A percentile compares a stretch with the other conserved stretches of the same genome.
phyloP scores from a whole-genome alignment of 2,888 invertebrate species.

The Athalia cordata region DNA sequence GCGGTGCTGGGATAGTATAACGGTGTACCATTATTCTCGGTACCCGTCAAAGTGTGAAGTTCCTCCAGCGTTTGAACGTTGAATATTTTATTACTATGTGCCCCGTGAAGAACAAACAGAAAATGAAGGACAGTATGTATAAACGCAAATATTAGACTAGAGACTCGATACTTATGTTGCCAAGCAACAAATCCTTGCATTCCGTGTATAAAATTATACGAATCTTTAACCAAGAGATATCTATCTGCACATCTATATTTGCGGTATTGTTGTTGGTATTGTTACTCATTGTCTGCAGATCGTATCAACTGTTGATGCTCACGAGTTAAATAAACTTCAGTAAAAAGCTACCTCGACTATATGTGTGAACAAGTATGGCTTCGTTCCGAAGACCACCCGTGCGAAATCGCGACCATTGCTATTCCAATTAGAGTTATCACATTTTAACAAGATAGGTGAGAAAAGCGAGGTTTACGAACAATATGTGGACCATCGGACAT shows the following conservation, averaged over 20 bases:
- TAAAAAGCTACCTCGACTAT: constrained; percentile 22
- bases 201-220: not conserved
- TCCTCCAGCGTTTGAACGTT: not conserved
- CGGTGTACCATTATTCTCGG: not conserved
- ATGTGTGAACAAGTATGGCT: not conserved
- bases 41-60: not conserved
- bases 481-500: not conserved
- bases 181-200: not conserved
- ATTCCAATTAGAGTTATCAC: not conserved
- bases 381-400: not conserved
- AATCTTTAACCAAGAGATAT: not conserved
- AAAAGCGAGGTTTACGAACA: not conserved
- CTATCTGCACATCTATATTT: too few species aligned
- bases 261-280: not conserved
- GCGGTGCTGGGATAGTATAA: not conserved
- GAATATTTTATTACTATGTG: not conserved
- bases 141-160: too few species aligned
- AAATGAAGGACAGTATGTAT: too few species aligned
- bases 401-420: not conserved
- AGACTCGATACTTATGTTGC: too few species aligned
- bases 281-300: not conserved
- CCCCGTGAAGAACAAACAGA: too few species aligned
- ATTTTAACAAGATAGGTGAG: not conserved
- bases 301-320: constrained; percentile 14
- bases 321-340: constrained; percentile 23